Evolutionary conservation across 2,888 invertebrate genomes (phyloP).

Genomic region (Drosophila rellima): DNA sequence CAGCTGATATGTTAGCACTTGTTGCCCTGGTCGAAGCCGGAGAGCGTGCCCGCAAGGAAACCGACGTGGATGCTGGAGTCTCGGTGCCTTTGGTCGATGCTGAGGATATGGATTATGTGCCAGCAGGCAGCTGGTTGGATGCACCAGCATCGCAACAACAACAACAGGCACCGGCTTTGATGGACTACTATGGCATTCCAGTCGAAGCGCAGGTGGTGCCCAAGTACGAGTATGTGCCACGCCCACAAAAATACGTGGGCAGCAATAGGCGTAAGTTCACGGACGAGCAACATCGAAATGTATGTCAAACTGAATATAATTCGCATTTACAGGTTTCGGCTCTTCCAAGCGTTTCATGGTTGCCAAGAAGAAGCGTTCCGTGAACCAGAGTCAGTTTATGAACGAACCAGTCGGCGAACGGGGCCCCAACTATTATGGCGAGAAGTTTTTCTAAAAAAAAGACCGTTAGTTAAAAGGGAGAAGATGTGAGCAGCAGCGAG

Average conservation of each 20-base stretch:
- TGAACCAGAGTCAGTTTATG: conserved; percentile 76
- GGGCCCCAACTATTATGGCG: conserved; percentile 76
- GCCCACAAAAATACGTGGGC: conserved; percentile 81
- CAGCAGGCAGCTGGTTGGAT: conserved; percentile 81
- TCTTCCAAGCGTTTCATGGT: conserved; percentile 85
- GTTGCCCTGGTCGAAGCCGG: conserved; percentile 85
- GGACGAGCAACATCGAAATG: neutral
- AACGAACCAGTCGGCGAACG: conserved; percentile 80
- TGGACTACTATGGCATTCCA: conserved; percentile 84
- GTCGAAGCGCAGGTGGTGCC: conserved; percentile 82
- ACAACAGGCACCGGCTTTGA: conserved; percentile 67
- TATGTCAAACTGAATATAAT: neutral
- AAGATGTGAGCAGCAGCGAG: conserved; percentile 5
- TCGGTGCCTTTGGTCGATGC: conserved; percentile 64
- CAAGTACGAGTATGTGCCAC: conserved; percentile 83
- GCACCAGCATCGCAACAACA: conserved; percentile 42
- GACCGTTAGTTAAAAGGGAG: conserved; percentile 1
- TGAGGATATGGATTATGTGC: conserved; percentile 71
- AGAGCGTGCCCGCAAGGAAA: conserved; percentile 84
- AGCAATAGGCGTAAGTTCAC: conserved; percentile 80
- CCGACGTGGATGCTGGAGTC: conserved; percentile 68
- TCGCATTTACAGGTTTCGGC: conserved; percentile 66
- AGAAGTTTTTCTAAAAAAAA: conserved; percentile 79
- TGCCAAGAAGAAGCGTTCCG: conserved; percentile 85
- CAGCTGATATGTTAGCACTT: conserved; percentile 85